These are phyloP conservation scores for Apis dorsata DNA, from an alignment of 1,140 invertebrate species.

Conservation along the genomic window DNA sequence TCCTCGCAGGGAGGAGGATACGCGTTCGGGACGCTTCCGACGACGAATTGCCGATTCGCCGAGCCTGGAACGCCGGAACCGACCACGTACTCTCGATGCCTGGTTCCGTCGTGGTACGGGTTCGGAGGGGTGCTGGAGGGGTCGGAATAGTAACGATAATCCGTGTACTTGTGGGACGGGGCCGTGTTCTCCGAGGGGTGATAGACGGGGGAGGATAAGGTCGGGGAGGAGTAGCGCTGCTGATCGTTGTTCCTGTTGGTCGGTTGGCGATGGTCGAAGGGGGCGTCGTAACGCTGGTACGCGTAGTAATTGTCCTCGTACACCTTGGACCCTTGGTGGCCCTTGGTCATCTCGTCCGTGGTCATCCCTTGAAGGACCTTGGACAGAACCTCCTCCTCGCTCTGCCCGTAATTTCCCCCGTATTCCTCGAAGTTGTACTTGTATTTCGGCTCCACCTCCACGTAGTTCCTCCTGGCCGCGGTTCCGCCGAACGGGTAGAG, in stretches of 20 bases:
- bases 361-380: slow-evolving; percentile 88
- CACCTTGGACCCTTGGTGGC: slow-evolving; percentile 61
- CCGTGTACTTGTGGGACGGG: slow-evolving; percentile 69
- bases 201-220: slow-evolving; percentile 51
- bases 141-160: slow-evolving; percentile 76
- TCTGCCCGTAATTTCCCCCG: slow-evolving; percentile 83
- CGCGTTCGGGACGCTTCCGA: slow-evolving; percentile 76
- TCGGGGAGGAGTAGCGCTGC: slow-evolving; percentile 50
- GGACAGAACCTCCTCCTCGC: slow-evolving; percentile 87
- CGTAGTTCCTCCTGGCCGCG: slow-evolving; percentile 83
- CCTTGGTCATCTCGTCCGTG: slow-evolving; percentile 61
- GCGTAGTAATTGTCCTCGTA: slow-evolving; percentile 69
- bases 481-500: slow-evolving; percentile 86
- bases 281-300: slow-evolving; percentile 67
- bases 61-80: slow-evolving; percentile 48
- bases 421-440: slow-evolving; percentile 85
- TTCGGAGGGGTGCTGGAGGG: slow-evolving; percentile 60
- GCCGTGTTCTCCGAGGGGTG: slow-evolving; percentile 69
- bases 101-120: slow-evolving; percentile 68
- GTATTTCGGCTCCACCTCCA: slow-evolving; percentile 81
- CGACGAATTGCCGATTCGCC: slow-evolving; percentile 75
- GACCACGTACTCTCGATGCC: slow-evolving; percentile 55
- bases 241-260: slow-evolving; percentile 58
- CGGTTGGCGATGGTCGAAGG: slow-evolving; percentile 62
- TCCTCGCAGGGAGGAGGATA: slow-evolving; percentile 60